Conservation (phyloP, 2,797 vertebrate species). For the Eurystomus glaucurus region DNA sequence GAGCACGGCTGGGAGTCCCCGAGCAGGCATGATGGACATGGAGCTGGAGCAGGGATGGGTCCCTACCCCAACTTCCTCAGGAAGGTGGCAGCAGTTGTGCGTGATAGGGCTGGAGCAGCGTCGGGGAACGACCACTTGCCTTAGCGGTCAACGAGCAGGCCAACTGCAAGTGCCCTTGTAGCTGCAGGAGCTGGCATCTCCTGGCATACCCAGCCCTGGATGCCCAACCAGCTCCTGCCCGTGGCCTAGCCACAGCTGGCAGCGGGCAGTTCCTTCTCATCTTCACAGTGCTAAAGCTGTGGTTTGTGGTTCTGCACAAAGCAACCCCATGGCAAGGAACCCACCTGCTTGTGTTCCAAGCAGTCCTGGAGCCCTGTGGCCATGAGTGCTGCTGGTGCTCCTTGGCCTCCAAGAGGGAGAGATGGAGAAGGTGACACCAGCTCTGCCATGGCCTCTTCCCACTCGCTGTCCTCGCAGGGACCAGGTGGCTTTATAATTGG, state of each 20-base stretch:
- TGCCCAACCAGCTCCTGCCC: background rate
- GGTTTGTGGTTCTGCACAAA: accelerated
- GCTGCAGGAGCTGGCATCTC: background rate
- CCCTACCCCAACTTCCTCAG: background rate
- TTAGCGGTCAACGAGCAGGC: accelerated
- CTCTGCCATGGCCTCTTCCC: background rate
- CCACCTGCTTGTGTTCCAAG: background rate
- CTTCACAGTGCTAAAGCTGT: background rate
- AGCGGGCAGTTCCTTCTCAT: background rate
- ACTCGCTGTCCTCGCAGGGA: accelerated
- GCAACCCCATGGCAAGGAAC: background rate
- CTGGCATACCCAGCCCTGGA: background rate
- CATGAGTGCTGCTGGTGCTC: background rate
- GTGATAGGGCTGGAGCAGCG: background rate
- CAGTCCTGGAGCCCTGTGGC: no score
- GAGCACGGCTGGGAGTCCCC: background rate
- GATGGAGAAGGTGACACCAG: background rate
- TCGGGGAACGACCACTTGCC: accelerated
- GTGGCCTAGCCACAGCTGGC: background rate
- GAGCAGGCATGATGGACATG: accelerated
- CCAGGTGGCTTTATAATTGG: background rate
- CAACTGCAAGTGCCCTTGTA: background rate
- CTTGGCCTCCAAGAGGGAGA: no score
- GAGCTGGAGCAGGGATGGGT: background rate
- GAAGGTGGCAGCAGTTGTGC: background rate